These are phyloP conservation scores for Dermochelys coriacea DNA, from an alignment of 2,797 vertebrate species.

Conservation along the genomic window DNA sequence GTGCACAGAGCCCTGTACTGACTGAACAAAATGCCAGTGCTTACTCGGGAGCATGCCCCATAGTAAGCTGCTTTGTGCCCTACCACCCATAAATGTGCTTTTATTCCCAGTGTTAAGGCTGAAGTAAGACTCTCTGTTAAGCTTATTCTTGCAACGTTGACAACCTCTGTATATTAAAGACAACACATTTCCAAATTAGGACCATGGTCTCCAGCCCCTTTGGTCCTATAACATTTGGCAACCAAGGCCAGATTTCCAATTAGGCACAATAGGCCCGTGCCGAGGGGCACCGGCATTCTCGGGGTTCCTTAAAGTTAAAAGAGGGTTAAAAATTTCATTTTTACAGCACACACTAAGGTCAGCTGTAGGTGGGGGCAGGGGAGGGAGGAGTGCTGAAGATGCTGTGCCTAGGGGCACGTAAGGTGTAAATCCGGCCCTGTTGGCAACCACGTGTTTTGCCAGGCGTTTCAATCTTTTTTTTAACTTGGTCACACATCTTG, in stretches of 20 bases:
- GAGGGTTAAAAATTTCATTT: too few species aligned
- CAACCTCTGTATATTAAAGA: background rate
- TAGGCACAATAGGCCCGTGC: background rate
- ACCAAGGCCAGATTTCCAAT: background rate
- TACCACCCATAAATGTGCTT: background rate
- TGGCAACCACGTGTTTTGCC: background rate
- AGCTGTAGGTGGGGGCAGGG: too few species aligned
- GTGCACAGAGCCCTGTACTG: constrained; percentile 1
- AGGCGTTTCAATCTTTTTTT: background rate
- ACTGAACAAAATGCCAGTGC: constrained; percentile 12
- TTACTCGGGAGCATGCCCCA: background rate
- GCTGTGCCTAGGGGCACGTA: fast-evolving
- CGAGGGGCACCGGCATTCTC: background rate
- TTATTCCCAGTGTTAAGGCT: background rate
- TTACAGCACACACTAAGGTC: too few species aligned
- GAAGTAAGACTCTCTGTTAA: background rate
- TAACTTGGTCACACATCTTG: background rate
- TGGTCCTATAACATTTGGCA: background rate
- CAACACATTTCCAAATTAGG: background rate
- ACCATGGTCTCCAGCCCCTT: background rate
- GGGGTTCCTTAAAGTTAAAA: background rate
- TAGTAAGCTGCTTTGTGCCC: constrained; percentile 30
- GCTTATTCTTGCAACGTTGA: constrained; percentile 9
- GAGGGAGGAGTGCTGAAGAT: background rate
- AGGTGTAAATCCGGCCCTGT: background rate